Evolutionary conservation across 2,113 vertebrate genomes (phyloP), one percentile per base, ranked within the genome.

Genomic region (Crypturellus undulatus): DNA sequence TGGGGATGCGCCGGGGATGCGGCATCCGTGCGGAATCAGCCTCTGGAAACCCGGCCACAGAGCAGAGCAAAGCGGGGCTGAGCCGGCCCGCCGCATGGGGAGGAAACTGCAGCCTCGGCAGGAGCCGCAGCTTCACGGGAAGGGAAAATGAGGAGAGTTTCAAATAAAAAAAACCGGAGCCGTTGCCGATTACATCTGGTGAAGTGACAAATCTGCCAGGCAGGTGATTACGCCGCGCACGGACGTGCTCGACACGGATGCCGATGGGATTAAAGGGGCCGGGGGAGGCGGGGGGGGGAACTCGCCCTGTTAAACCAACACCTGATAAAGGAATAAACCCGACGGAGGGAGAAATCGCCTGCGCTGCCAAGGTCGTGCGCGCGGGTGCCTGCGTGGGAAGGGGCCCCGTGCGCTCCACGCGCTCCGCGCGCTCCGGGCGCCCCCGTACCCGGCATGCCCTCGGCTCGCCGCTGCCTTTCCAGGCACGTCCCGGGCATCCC

Each of bases 401-500:
- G 85, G 62, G 49, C n/a, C n/a, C n/a, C n/a, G n/a, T n/a, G n/a
- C n/a, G n/a, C n/a, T n/a, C n/a, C n/a, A n/a, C n/a, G n/a, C n/a
- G n/a, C n/a, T n/a, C 24, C 0, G 2, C 0, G 3, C 4, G 90
- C 83, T 54, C 54, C 5, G 5, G 5, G 5, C 11, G 26, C 25
- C 47, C 47, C 47, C 47, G 20, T 96, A 96, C 97, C 96, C 97
- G 73, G 91, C 96, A 97, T 97, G 97, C 97, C 96, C 94, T 92
- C 93, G 87, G 93, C 73, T 59, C 78, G 80, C 87, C 86, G 79
- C 90, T 95, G 95, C 84, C 96, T 97, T 97, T 97, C 93, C 87
- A 92, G 92, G 93, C 97, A 98, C 97, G 97, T 98, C 80, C 89
- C 14, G 94, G 97, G 96, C 95, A 95, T 96, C 90, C 97, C 97